Percentiles rank a stretch among this genome's conserved stretches.
Conservation (phyloP, 2,888 invertebrate species). For the Agonum fuliginosum region DNA sequence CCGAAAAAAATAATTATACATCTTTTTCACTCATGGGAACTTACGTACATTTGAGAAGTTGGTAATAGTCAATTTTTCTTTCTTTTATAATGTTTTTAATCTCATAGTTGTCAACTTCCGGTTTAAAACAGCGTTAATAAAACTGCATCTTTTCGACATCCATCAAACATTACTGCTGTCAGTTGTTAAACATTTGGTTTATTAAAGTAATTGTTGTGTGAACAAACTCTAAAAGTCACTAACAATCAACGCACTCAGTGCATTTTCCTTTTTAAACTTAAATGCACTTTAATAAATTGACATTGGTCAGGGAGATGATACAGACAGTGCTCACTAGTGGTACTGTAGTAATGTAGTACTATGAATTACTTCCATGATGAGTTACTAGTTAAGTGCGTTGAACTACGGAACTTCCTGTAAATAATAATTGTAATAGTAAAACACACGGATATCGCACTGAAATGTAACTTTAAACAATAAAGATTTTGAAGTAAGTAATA, state of each 20-base stretch:
- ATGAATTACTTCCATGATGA: constrained; percentile 10
- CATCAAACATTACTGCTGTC: constrained; percentile 9
- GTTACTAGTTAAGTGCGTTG: constrained; percentile 15
- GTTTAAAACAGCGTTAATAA: too few relatives aligned
- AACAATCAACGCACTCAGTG: not conserved
- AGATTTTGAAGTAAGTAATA: too few relatives aligned
- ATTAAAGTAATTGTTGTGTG: constrained; percentile 8
- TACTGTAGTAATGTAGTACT: too few relatives aligned
- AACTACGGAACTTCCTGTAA: not conserved
- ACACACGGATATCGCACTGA: too few relatives aligned
- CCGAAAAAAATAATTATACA: too few relatives aligned
- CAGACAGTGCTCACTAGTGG: not conserved
- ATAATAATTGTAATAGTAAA: not conserved
- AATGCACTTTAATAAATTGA: constrained; percentile 27
- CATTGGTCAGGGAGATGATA: constrained; percentile 4
- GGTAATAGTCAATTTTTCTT: too few relatives aligned
- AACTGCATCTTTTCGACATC: not conserved
- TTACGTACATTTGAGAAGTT: too few relatives aligned
- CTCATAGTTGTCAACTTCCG: too few relatives aligned
- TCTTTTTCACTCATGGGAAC: too few relatives aligned
- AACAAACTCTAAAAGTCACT: constrained; percentile 5
- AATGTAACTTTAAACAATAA: too few relatives aligned
- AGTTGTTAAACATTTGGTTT: constrained; percentile 8
- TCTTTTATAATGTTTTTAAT: too few relatives aligned
- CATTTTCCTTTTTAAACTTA: constrained; percentile 23